Evolutionary conservation across 1,140 invertebrate genomes (phyloP), one percentile per base, ranked within the genome.

Genomic region (Trachymyrmex septentrionalis): DNA sequence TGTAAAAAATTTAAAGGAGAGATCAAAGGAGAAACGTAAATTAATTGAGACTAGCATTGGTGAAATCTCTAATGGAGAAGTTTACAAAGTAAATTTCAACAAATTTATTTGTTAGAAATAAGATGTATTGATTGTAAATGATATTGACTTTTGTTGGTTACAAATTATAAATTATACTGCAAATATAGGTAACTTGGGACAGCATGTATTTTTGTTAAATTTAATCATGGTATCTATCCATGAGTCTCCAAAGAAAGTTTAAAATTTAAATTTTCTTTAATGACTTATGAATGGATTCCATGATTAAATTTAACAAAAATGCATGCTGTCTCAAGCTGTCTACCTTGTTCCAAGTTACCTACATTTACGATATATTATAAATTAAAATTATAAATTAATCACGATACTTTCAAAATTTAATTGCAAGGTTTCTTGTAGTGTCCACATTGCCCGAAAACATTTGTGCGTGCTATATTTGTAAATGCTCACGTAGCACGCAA

Each of bases 381-480:
- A 50, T 50, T 44, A 12, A 59, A 64, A 1, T 44, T 48, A 66
- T 50, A 19, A 27, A 14, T 72, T 78, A 34, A 77, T 64, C n/a
- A 12, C 2, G 9, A 24, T n/a, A 81, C 55, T 50, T 81, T 85
- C 3, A 55, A 27, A 1, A 81, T 71, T n/a, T 57, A 21, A 73
- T 61, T 16, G 24, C 3, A 38, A n/a, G 9, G 0, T 85, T 85
- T 63, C 73, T 90, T 85, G 6, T 57, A 95, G 95, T 95, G 95
- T 55, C 93, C 94, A 16, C 92, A 94, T 86, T 95, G 95, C 78
- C 92, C 93, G 27, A 95, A 95, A 77, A 93, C 94, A 16, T 95
- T 95, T 84, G 90, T 95, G 76, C 93, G 94, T 10, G 84, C 91
- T 63, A 90, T 92, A 53, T 95, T 93, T 72, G 90, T 93, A 71